Percentiles rank a stretch among this genome's conserved stretches.
These are phyloP conservation scores for Andrena trimmerana DNA, from an alignment of 2,888 invertebrate species.

Conservation along the genomic window DNA sequence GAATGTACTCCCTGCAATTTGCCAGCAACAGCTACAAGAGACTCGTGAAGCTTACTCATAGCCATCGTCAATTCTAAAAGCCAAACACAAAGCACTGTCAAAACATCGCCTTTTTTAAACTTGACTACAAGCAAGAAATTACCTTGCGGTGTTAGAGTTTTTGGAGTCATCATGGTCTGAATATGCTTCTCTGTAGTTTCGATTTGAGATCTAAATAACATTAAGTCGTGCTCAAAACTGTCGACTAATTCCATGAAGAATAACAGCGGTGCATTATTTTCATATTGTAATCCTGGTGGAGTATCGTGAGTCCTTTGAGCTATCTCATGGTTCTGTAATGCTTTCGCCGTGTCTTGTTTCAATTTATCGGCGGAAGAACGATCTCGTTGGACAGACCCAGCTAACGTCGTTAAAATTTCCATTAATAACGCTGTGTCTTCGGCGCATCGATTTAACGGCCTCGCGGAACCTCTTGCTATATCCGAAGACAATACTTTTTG, in stretches of 20 bases:
- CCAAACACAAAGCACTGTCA: not conserved
- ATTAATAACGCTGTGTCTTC: conserved; percentile 88
- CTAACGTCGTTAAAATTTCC: conserved; percentile 88
- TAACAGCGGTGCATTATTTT: conserved; percentile 90
- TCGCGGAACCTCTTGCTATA: conserved; percentile 90
- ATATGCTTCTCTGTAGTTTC: conserved; percentile 91
- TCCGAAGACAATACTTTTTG: conserved; percentile 94
- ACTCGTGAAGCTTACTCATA: conserved; percentile 93
- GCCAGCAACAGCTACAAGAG: conserved; percentile 95
- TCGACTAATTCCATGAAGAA: conserved; percentile 90
- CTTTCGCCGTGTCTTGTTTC: conserved; percentile 90
- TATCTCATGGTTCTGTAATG: conserved; percentile 91
- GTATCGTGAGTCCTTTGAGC: conserved; percentile 92
- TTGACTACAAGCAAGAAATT: conserved; percentile 19
- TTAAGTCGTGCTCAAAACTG: conserved; percentile 90
- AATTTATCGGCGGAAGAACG: conserved; percentile 88
- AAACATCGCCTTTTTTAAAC: not conserved
- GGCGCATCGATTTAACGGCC: conserved; percentile 88
- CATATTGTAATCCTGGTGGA: conserved; percentile 91
- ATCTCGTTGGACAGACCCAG: conserved; percentile 88
- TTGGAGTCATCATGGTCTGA: conserved; percentile 88
- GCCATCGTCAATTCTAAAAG: conserved; percentile 91
- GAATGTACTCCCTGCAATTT: conserved; percentile 93
- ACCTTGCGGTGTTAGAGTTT: conserved; percentile 90
- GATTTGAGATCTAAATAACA: conserved; percentile 89